Evolutionary conservation across 2,888 invertebrate genomes (phyloP), one percentile per base, ranked within the genome.

Genomic region (Nomada hirtipes): DNA sequence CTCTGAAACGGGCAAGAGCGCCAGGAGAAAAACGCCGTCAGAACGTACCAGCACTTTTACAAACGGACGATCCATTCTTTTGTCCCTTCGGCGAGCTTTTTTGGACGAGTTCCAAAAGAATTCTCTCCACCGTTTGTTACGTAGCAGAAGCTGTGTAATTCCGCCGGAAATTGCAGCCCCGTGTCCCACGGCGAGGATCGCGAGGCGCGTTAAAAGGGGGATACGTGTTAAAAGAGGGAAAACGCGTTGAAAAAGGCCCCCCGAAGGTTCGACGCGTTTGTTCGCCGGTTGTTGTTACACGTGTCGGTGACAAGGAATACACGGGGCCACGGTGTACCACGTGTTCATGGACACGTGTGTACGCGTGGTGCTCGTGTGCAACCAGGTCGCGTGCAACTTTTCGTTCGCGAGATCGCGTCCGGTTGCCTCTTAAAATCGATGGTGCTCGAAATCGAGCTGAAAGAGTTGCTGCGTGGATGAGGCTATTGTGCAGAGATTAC

Each of bases 381-480:
- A 81, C 64, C 83, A 81, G 80, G 74, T 61, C 85, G 77, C 52
- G 87, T 80, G 75, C 77, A 76, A 84, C 82, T 84, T 86, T 84
- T 81, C 78, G 63, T 29, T 73, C 61, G 76, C 60, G 77, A 74
- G 72, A 68, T 64, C 69, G 73, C 76, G 79, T 86, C 86, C 79
- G 79, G 79, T 70, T 79, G 55, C 79, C 26, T 76, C 76, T 77
- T 13, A 50, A 68, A 60, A 65, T 67, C 73, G 47, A 55, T 26
- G 42, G 50, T 55, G 44, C 13, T 71, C 42, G 77, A 68, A 70
- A 70, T 73, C 52, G n/a, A 26, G 23, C 47, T 50, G 68, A 53
- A 68, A 68, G 55, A 36, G 36, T 1, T 42, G 36, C 4, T 26
- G 42, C 42, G 42, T 55, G 42, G 15, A 42, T 15, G 23, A 2